Evolutionary conservation across 2,797 vertebrate genomes (phyloP), one percentile per base, ranked within the genome.

Genomic region (Vireo griseus): DNA sequence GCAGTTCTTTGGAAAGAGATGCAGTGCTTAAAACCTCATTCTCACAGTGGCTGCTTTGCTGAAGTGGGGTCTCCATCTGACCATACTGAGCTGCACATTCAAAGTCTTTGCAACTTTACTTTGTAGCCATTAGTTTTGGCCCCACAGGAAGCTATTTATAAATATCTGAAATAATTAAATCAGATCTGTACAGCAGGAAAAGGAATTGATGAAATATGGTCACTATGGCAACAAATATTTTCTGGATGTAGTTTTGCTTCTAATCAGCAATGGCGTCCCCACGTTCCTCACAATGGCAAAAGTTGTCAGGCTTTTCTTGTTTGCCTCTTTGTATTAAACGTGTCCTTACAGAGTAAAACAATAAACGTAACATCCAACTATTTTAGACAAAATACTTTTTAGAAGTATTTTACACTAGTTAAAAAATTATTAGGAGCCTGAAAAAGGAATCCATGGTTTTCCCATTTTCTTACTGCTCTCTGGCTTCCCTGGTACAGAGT

Each of bases 111-210:
- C 61, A 85, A 86, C 61, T 92, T 89, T 22, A 51, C 39, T 94
- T 86, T 73, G 77, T 47, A 97, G 91, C 75, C 95, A 83, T 95
- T 96, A 80, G 71, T 77, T 96, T 92, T 76, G 74, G 91, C 67
- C 92, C 51, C 68, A 86, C 2, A 3, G 94, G 88, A 91, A 95
- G 84, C 93, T 97, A 94, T 96, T 97, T 97, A 97, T 97, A 97
- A 97, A 97, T 95, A 97, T 95, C 93, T 96, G 84, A 78, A 96
- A 94, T 94, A 92, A 98, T 97, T 96, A 95, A 96, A 97, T 95
- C 88, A 87, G 81, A 92, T 94, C 91, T 92, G 94, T 95, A 96
- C 92, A 95, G 91, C 75, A 85, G 63, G 87, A 90, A 86, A 91
- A 57, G 29, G 40, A 85, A 69, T 59, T 92, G 90, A 94, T 7